Evolutionary conservation across 2,888 invertebrate species (phyloP), one percentile per base, ranked within the genome.

Genomic region (Mellilla xanthometata): DNA sequence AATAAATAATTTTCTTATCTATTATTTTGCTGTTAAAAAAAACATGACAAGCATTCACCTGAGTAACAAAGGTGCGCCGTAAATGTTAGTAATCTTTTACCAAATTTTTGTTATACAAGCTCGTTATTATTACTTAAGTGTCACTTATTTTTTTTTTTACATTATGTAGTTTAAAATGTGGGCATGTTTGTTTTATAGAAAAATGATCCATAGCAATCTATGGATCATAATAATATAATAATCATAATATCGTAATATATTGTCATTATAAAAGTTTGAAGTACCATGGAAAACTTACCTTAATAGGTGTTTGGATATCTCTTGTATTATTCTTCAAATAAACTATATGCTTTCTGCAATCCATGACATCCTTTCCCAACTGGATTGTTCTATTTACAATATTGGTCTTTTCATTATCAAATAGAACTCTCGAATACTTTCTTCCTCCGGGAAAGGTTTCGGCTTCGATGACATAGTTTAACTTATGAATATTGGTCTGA

Each of bases 281-380:
- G 3, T 19, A 19, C 19, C 12, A 3, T 7, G 3, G 3, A 2
- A n/a, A 7, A 8, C 75, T 73, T 77, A 93, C 92, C 67, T 93
- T 93, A 38, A 97, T 95, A 0, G 97, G 96, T 4, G 95, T 95
- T 68, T 97, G 95, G 60, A 97, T 97, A 75, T 97, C 97, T 43
- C 94, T 91, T 0, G 95, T 95, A 58, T 94, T 95, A 62, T 97
- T 95, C 76, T 96, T 96, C 26, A 97, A 90, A 76, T 96, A 97
- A n/a, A 95, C 95, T 1, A 93, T 93, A 69, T 97, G 95, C 48
- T 90, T 87, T 50, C 94, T 93, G 62, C 97, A 97, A 51, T 93
- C 90, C 49, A 90, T 75, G 8, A 90, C 90, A 51, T 91, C 90
- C 35, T 93, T 92, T 28, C 91, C 90, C 7, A 95, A 80, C 33